Evolutionary conservation across 2,888 invertebrate species (phyloP).

Genomic region (Cataglyphis albicans): DNA sequence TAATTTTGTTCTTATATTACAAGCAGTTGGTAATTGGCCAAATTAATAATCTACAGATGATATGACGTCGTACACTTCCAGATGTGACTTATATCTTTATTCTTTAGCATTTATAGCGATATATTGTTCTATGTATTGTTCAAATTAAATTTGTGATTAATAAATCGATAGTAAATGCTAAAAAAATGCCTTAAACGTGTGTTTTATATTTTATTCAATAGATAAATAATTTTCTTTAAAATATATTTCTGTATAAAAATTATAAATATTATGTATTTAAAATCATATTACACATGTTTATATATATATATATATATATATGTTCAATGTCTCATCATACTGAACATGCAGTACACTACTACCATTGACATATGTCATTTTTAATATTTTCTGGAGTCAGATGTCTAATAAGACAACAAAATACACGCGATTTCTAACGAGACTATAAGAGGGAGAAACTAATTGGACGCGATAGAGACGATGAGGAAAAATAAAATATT

Average conservation of each 20-base stretch:
- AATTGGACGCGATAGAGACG: slow-evolving; percentile 52
- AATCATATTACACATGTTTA: background rate
- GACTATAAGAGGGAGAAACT: slow-evolving; percentile 12
- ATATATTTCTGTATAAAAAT: too few species aligned
- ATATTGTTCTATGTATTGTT: background rate
- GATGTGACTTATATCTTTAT: too few species aligned
- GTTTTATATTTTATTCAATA: background rate
- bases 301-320: background rate
- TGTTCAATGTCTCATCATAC: background rate
- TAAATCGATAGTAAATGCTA: background rate
- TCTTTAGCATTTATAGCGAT: background rate
- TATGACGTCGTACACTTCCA: too few species aligned
- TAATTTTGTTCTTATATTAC: too few species aligned
- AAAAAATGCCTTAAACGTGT: background rate
- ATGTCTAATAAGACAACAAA: background rate
- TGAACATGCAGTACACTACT: background rate
- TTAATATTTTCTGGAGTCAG: background rate
- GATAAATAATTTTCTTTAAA: background rate
- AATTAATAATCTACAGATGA: too few species aligned
- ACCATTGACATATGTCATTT: background rate
- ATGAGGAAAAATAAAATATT: slow-evolving; percentile 61
- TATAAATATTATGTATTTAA: too few species aligned
- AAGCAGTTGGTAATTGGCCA: too few species aligned
- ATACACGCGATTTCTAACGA: slow-evolving; percentile 1
- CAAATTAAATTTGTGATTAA: background rate